Evolutionary conservation across 1,140 invertebrate species (phyloP), one percentile per base, ranked within the genome.

Genomic region (Ips typographus): DNA sequence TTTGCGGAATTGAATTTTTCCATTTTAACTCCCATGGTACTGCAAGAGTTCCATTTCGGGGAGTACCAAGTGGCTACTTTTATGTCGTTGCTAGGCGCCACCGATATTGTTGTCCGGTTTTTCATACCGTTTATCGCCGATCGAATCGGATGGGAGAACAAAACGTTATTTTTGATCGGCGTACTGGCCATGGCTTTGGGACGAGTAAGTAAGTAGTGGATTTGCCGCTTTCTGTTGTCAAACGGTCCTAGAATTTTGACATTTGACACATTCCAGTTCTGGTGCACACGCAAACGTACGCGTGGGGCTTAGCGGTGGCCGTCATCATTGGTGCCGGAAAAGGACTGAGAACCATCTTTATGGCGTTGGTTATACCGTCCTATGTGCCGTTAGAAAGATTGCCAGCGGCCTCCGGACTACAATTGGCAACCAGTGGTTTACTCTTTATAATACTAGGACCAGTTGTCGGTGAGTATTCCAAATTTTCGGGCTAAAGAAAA

Each of bases 1-100:
- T 88, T 88, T 73, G 87, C 86, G 0, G 89, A 91, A 75, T 83
- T 88, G 1, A 90, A 89, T 74, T 90, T 90, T 73, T 85, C 87
- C 1, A 77, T 88, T 2, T 70, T 90, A 6, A 84, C 87, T 1
- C 88, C 89, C 36, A 87, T 89, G 40, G 88, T 91, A 42, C 76
- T 90, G 1, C 82, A 82, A 8, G 88, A 89, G 43, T 81, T 83
- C 60, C 60, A 83, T 8, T 87, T 88, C 65, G 78, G 80, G 6
- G 86, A 83, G 1, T 70, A 78, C 1, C 71, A 87, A 66, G 87
- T 86, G 63, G 87, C 87, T 1, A 82, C 80, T 37, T 77, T 87
- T 42, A 87, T 90, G 86, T 86, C 87, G 40, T 74, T 84, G 68
- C 77, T 83, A 49, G 88, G 84, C 2, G 79, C 80, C 49, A 81